Base-by-base conservation (phyloP, 2,797 vertebrate species). In the Fratercula arctica region DNA sequence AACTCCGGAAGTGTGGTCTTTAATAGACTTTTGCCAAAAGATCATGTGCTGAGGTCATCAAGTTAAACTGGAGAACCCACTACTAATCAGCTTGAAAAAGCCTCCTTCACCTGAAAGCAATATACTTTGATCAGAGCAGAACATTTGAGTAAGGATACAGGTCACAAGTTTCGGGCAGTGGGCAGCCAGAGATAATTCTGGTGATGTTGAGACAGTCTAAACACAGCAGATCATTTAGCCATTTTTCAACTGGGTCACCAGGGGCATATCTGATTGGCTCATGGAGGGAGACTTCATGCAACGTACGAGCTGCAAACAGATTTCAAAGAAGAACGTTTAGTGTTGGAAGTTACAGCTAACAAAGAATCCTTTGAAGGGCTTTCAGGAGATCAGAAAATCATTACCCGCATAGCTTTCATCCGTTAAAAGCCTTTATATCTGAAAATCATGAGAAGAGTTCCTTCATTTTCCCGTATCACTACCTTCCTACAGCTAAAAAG, bases 251-350 rank as follows among this genome's bases (percentile, higher is more conserved):
- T 0, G 98, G 67, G 24, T 99, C 99, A n/a, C 99, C 99, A 0
- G 98, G 98, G 16, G 99, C 98, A 0, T 99, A 99, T 1, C 99
- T 98, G 90, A 99, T 99, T 3, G 99, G 99, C 97, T 99, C 99
- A 3, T 99, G 99, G 35, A 99, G 98, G n/a, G 99, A 98, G n/a
- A 99, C 98, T 97, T 99, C 99, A 1, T 99, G 99, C 63, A 99
- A 95, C 0, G 98, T 98, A 60, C 99, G 98, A 23, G 98, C 99
- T 99, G 98, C 69, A 13, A 50, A 90, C 23, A 87, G 26, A 64
- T 13, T 6, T 31, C 54, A 79, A 23, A 43, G 37, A 35, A 85
- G 39, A 67, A 63, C 15, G 31, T 2, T 13, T 35, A 13, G 39
- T 2, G 17, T 25, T 53, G 70, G 28, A 16, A 63, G 35, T 26